These are phyloP conservation scores for Oceanodroma leucorhoa DNA, from an alignment of 2,797 vertebrate genomes.

Conservation along the genomic window DNA sequence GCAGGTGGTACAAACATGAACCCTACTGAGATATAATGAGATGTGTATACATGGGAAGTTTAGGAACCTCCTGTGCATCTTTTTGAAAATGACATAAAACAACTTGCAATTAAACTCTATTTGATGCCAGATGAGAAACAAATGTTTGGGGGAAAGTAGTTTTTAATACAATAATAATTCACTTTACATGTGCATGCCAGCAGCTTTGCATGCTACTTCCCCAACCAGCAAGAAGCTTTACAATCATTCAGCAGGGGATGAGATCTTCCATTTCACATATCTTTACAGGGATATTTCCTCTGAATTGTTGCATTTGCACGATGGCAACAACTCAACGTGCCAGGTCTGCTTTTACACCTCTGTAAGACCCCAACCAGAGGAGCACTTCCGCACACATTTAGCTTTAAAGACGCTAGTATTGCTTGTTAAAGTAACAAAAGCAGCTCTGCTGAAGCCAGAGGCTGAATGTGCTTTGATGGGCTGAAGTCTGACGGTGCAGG, in stretches of 20 bases:
- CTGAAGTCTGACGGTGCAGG: not conserved
- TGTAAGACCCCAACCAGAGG: not conserved
- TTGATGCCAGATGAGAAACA: slow-evolving; percentile 79
- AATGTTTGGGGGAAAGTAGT: slow-evolving; percentile 73
- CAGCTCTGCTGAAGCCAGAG: not conserved
- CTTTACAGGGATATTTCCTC: slow-evolving; percentile 26
- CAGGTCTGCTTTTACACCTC: not conserved
- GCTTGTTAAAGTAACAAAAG: not conserved
- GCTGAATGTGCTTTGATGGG: not conserved
- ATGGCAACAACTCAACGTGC: not conserved
- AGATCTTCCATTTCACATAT: slow-evolving; percentile 47
- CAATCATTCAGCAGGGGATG: slow-evolving; percentile 12
- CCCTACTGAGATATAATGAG: slow-evolving; percentile 80
- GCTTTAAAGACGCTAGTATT: not conserved
- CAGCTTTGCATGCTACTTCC: slow-evolving; percentile 53
- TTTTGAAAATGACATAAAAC: slow-evolving; percentile 77
- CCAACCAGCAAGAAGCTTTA: slow-evolving; percentile 61
- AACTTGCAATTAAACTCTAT: slow-evolving; percentile 79
- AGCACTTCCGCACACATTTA: not conserved
- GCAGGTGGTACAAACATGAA: slow-evolving; percentile 74
- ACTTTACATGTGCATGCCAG: slow-evolving; percentile 71
- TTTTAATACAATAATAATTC: slow-evolving; percentile 79
- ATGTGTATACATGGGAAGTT: slow-evolving; percentile 76
- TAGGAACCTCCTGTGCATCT: slow-evolving; percentile 75
- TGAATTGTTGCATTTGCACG: not conserved